These are phyloP conservation scores for Elysia chlorotica DNA, from an alignment of 1,140 invertebrate species.

Conservation along the genomic window DNA sequence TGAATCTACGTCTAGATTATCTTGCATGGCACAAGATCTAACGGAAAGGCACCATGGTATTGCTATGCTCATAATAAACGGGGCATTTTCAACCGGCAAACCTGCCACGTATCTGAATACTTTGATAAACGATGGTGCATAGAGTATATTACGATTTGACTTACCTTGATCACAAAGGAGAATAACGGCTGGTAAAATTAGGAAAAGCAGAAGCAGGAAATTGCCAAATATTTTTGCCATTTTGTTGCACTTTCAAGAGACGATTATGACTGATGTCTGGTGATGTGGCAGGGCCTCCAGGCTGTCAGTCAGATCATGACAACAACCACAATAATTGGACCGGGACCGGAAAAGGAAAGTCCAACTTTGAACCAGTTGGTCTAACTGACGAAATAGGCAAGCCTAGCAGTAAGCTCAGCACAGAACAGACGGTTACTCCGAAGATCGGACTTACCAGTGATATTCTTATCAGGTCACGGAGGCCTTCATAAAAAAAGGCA, in stretches of 20 bases:
- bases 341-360: not conserved
- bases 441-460: no score
- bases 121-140: not conserved
- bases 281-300: no score
- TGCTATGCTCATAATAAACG: not conserved
- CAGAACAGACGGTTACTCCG: no score
- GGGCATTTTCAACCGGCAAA: not conserved
- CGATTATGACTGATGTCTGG: not conserved
- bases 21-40: not conserved
- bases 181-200: constrained; percentile 46
- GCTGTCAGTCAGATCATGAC: not conserved
- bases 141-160: not conserved
- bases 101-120: constrained; percentile 8
- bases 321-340: not conserved
- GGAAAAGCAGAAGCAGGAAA: constrained; percentile 41
- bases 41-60: not conserved
- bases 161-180: constrained; percentile 46
- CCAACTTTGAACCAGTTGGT: no score
- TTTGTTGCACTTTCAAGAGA: not conserved
- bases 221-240: constrained; percentile 38
- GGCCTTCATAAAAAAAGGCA: no score
- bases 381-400: no score
- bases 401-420: no score
- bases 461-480: no score
- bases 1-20: not conserved